Evolutionary conservation across 1,140 invertebrate species (phyloP), one percentile per base, ranked within the genome.

Genomic region (Ostrea denselamellosa): DNA sequence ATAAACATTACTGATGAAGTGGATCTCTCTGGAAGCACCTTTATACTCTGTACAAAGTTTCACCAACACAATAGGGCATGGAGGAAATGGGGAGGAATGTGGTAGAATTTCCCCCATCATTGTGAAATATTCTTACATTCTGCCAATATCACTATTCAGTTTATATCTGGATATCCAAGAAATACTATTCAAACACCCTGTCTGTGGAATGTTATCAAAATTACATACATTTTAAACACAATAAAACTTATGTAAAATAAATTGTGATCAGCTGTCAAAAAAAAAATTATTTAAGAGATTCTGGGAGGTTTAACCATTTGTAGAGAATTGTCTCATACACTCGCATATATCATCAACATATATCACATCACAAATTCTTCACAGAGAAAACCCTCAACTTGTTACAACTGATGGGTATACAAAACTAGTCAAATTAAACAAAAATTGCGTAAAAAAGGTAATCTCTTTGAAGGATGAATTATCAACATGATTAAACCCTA

Each of bases 401-500:
- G 5, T n/a, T 19, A 62, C n/a, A n/a, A 62, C 56, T 62, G 56
- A 17, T 19, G 19, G 17, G n/a, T 62, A 19, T n/a, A 62, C n/a
- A 19, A 19, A 77, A 25, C 25, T 77, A 22, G 28, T 68, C 22
- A 77, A 77, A 34, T 77, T 25, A 77, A 34, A 25, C 68, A 28
- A 28, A 34, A 25, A 77, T 77, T 77, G 68, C 28, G 68, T 77
- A 77, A 25, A 77, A 34, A 62, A 28, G 56, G 25, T 77, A 77
- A 77, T 77, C 68, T 77, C 68, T 77, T 14, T 77, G 28, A 28
- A 12, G 5, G 68, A 14, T 77, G 25, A 77, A 28, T 77, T 14
- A 28, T 25, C 28, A 77, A 77, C 68, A 77, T 25, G 22, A 77
- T 28, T 25, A 34, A 77, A 9, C 25, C 68, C 68, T 34, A 34